Conservation (phyloP, 2,888 invertebrate species). For the Andrena dorsata region DNA sequence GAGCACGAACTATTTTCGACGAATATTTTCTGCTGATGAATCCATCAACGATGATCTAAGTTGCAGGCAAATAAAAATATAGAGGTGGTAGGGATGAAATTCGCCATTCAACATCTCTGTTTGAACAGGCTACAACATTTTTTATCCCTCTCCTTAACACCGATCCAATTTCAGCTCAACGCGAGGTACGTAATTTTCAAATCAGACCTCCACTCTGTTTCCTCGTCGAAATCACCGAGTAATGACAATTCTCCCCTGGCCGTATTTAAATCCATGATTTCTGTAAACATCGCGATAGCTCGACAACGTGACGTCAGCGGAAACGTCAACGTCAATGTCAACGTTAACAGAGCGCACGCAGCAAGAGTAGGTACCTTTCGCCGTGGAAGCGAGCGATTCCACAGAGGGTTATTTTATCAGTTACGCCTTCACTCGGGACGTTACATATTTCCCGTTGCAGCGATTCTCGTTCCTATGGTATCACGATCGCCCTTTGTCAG, state of each 20-base stretch:
- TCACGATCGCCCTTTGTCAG: conserved; percentile 34
- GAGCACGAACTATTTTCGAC: neutral
- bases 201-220: neutral
- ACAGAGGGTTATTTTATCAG: conserved; percentile 49
- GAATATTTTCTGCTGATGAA: neutral
- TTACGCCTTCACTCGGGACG: conserved; percentile 32
- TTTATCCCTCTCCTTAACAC: neutral
- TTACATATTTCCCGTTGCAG: conserved; percentile 5
- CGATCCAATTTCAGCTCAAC: neutral
- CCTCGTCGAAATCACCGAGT: neutral
- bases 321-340: neutral
- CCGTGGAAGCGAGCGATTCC: neutral
- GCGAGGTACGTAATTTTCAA: neutral
- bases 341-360: neutral
- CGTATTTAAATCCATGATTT: neutral
- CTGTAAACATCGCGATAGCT: conserved; percentile 1
- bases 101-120: neutral
- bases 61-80: neutral
- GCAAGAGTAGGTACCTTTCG: neutral
- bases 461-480: conserved; percentile 19
- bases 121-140: neutral
- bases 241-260: neutral
- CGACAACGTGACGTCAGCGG: neutral
- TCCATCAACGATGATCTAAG: neutral
- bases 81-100: neutral